Evolutionary conservation across 64 coral and sea anemone genomes (phyloP).

Genomic region (Montipora capricornis): DNA sequence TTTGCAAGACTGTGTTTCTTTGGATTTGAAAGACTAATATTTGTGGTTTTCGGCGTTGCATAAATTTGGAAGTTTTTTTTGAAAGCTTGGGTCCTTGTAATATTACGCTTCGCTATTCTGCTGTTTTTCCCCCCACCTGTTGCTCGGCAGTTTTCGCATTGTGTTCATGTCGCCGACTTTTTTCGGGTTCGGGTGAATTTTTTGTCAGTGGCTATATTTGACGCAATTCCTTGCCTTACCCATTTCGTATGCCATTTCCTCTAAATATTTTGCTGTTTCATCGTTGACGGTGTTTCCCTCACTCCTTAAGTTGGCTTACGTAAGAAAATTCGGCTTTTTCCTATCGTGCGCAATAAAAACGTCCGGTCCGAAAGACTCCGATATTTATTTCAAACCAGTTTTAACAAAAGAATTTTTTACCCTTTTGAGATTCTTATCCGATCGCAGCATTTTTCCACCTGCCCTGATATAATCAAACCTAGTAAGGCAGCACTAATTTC

Average conservation of each 20-base stretch:
- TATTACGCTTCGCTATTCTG: background rate
- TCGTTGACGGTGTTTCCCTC: background rate
- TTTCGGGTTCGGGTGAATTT: background rate
- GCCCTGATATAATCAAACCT: no score
- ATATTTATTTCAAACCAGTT: background rate
- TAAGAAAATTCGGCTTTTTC: slow-evolving; percentile 24
- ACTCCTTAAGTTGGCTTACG: no score
- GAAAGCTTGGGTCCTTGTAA: slow-evolving; percentile 4
- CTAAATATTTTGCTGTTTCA: background rate
- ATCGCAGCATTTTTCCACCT: no score
- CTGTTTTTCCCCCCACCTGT: slow-evolving; percentile 27
- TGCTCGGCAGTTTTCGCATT: slow-evolving; percentile 40
- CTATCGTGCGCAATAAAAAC: background rate
- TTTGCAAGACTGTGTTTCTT: slow-evolving; percentile 9
- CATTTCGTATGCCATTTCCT: background rate
- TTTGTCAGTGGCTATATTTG: background rate
- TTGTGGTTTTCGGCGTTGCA: slow-evolving; percentile 43
- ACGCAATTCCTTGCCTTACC: background rate
- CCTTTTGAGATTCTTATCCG: no score
- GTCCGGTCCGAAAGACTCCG: slow-evolving; percentile 9
- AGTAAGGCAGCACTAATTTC: no score
- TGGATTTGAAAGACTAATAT: slow-evolving; percentile 29
- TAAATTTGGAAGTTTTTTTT: slow-evolving; percentile 21
- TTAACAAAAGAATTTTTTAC: background rate
- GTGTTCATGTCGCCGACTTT: slow-evolving; percentile 43